Evolutionary conservation across 2,888 invertebrate species (phyloP), one percentile per base, ranked within the genome.

Genomic region (Geophilus truncorum): DNA sequence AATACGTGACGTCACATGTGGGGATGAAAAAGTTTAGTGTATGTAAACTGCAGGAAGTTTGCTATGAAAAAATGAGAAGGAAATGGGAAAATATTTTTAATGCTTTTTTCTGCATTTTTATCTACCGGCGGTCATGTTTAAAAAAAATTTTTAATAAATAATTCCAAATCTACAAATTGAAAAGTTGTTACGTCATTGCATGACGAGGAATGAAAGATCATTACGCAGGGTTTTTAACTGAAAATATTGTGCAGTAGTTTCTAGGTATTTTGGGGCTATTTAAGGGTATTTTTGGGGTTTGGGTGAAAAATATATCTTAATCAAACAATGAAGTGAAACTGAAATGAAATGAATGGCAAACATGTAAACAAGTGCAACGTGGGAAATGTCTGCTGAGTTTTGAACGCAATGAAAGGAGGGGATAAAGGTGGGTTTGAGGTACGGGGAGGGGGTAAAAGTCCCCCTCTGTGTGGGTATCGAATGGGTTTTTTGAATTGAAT

Each of bases 321-420:
- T 57, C 23, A 18, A 23, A n/a, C 57, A 4, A 57, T 57, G 57
- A 23, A 57, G 57, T 57, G 36, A 40, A 40, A 40, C 57, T 18
- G 57, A 18, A 57, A 57, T 23, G 57, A 57, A 57, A 15, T n/a
- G 57, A 23, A 57, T 7, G 9, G 57, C 21, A 18, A 5, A 9
- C 36, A 57, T 18, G 57, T 57, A 57, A 57, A 57, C 57, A 57
- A 57, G 57, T 57, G 57, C 57, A 57, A 57, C 57, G 57, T 57
- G 57, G 57, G 57, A 57, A 57, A 57, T 57, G 57, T 57, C 12
- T 18, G 57, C 21, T n/a, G n/a, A n/a, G 57, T 18, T 57, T 57
- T 23, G 3, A 57, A 21, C 18, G 57, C 18, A 21, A 21, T 57
- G 57, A 18, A 21, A 57, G 57, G 57, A 57, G 18, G 57, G 57